A percentile compares a stretch with the other conserved stretches of the same genome.
phyloP scores from a whole-genome alignment of 2,113 vertebrate species.

The Nothoprocta perdicaria region DNA sequence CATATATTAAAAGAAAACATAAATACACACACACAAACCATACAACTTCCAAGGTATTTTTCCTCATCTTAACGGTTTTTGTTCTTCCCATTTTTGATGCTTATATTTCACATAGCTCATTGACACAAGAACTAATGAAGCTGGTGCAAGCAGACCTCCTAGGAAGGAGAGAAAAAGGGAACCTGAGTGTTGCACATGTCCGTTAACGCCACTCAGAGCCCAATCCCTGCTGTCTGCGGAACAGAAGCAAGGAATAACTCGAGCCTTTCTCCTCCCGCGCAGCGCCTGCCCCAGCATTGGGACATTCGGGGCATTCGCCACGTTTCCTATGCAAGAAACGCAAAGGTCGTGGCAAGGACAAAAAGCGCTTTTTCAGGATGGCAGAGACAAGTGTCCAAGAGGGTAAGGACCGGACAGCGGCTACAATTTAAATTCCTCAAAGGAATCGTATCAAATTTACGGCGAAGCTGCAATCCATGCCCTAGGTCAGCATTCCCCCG shows the following conservation, averaged over 20 bases:
- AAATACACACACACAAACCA: not conserved
- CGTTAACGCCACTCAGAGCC: not conserved
- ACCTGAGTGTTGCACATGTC: not conserved
- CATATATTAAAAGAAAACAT: not conserved
- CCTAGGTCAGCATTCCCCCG: not conserved
- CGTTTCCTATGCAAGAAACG: not conserved
- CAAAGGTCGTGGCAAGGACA: not conserved
- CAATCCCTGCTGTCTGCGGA: not conserved
- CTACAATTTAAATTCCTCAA: not conserved
- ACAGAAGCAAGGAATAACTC: not conserved
- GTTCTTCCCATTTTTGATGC: not conserved
- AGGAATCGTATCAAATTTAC: accelerated
- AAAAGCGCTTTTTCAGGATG: not conserved
- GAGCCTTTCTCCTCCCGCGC: not conserved
- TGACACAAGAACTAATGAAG: not conserved
- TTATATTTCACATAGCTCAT: not conserved
- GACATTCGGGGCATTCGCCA: not conserved
- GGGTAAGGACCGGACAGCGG: not conserved
- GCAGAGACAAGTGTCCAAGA: not conserved
- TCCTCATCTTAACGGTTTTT: not conserved
- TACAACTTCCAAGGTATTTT: not conserved
- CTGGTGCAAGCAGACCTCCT: not conserved
- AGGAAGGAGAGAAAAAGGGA: not conserved
- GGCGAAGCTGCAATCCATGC: not conserved
- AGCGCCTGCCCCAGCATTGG: no score